Percentiles rank a stretch among this genome's conserved stretches.
Conservation (phyloP, 23 tunicate species). For the Halocynthia roretzi region DNA sequence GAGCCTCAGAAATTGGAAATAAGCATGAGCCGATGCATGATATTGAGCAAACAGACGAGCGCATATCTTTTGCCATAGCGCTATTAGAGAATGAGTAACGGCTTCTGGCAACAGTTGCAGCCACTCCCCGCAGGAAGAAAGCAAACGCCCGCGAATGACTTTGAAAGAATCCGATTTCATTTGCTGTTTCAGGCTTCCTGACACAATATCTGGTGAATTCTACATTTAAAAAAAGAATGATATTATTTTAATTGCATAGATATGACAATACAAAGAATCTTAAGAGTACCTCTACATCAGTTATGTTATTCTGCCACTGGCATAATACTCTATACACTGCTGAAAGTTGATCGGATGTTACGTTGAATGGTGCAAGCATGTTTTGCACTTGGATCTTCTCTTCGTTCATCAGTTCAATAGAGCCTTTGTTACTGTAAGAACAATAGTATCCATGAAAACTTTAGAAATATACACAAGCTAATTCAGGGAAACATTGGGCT, state of each 20-base stretch:
- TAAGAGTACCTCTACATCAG: too few species aligned
- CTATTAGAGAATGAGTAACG: conserved; percentile 26
- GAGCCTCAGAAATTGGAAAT: conserved; percentile 69
- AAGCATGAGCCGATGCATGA: conserved; percentile 70
- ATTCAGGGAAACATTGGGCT: too few species aligned
- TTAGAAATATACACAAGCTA: too few species aligned
- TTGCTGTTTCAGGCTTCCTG: too few species aligned
- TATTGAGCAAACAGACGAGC: conserved; percentile 64
- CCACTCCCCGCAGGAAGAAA: conserved; percentile 59
- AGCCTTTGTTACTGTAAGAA: conserved; percentile 42
- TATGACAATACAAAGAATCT: too few species aligned
- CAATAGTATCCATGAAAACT: too few species aligned
- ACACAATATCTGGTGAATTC: too few species aligned
- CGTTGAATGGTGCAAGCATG: conserved; percentile 36
- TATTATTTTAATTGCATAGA: too few species aligned
- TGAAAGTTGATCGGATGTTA: conserved; percentile 47
- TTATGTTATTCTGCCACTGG: too few species aligned
- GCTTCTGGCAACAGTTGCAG: conserved; percentile 39
- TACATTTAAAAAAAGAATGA: too few species aligned
- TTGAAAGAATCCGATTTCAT: too few species aligned
- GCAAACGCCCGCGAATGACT: not conserved
- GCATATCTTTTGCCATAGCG: conserved; percentile 74
- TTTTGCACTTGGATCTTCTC: conserved; percentile 43
- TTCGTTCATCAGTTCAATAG: conserved; percentile 40
- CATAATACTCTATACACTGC: conserved; percentile 47